Evolutionary conservation across 23 tunicate genomes (phyloP).

Genomic region (Oikopleura dioica): DNA sequence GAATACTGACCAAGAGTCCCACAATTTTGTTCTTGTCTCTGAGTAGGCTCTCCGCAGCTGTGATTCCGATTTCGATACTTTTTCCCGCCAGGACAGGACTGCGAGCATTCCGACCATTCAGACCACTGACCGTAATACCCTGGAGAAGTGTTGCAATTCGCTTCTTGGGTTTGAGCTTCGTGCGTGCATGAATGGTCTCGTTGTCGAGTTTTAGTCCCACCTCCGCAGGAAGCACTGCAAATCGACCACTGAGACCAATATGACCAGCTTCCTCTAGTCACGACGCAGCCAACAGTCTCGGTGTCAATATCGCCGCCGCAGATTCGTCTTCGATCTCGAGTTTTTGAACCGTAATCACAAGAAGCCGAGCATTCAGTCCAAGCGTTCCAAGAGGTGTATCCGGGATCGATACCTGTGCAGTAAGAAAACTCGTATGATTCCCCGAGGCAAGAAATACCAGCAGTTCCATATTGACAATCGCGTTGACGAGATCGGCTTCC

Average conservation of each 20-base stretch:
- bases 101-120: neutral
- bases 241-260: neutral
- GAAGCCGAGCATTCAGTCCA: neutral
- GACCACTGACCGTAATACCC: neutral
- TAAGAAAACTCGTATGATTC: neutral
- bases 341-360: neutral
- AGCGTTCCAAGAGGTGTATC: conserved; percentile 16
- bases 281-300: neutral
- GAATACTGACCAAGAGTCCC: neutral
- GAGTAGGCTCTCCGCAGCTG: neutral
- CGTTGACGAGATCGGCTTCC: neutral
- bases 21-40: neutral
- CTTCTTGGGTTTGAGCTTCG: neutral
- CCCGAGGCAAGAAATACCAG: neutral
- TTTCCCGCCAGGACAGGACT: neutral
- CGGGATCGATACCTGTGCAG: conserved; percentile 49
- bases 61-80: neutral
- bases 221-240: neutral
- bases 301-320: neutral
- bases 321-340: neutral
- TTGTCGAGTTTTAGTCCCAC: neutral
- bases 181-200: neutral
- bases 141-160: conserved; percentile 38
- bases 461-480: neutral
- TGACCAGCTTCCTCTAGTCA: neutral